These are phyloP conservation scores for Lontra canadensis DNA, from an alignment of 2,113 vertebrate genomes.

Conservation along the genomic window DNA sequence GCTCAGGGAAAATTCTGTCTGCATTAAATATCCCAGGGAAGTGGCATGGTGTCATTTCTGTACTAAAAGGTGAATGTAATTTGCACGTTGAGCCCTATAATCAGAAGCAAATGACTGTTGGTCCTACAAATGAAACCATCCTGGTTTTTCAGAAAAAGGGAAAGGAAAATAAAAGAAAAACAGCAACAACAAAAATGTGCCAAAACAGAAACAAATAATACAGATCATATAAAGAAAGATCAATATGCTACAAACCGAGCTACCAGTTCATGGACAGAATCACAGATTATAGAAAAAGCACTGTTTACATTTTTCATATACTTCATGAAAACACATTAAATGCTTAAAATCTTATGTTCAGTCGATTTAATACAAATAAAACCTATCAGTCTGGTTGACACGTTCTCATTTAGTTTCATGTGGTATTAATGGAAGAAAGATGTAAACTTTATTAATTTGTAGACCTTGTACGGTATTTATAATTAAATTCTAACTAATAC, in stretches of 20 bases:
- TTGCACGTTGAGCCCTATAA: background rate
- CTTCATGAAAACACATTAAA: background rate
- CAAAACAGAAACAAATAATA: background rate
- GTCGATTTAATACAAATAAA: background rate
- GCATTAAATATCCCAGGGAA: background rate
- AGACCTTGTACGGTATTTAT: background rate
- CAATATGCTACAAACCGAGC: background rate
- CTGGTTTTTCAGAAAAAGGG: background rate
- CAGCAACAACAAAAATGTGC: background rate
- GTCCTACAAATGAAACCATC: background rate
- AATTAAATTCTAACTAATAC: constrained; percentile 28
- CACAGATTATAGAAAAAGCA: background rate
- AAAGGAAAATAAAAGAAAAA: background rate
- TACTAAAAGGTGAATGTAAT: background rate
- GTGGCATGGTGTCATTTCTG: background rate
- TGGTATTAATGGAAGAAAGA: background rate
- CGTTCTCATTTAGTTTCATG: background rate
- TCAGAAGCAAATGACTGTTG: constrained; percentile 34
- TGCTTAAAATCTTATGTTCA: background rate
- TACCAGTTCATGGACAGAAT: background rate
- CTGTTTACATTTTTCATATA: background rate
- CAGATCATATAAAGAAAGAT: background rate
- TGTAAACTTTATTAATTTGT: background rate
- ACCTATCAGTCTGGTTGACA: background rate
- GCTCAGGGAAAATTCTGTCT: background rate